Base-by-base conservation (phyloP, 64 coral and sea anemone genomes). In the Montipora foliosa region DNA sequence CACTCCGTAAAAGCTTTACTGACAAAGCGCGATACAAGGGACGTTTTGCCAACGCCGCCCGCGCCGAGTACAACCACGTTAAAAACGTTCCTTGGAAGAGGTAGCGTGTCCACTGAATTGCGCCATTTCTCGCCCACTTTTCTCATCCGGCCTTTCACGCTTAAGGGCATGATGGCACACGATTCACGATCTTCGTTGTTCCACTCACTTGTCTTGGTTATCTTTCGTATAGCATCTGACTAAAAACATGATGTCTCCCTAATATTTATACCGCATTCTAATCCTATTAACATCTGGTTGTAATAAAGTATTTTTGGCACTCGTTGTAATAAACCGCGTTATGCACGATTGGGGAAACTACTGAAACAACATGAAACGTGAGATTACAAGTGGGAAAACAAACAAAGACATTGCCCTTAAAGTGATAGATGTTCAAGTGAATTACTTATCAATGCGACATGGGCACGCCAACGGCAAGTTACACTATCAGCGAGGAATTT, bases 41-140 rank as follows among this genome's bases (percentile, higher is more conserved):
- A 94, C 3, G 95, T 96, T 69, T 99, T 99, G 2, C 98, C 98
- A 47, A 99, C 98, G 12, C 98, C 98, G 13, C 98, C 92, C 4
- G 98, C 84, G 7, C 98, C 98, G n/a, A 99, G 92, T 0, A 96
- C 92, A 12, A 99, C 98, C 48, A 99, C 84, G 77, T 90, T 93
- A 44, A 94, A 98, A 15, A 98, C 93, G 37, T 93, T 88, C 17
- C 89, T 68, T 59, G 96, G 96, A 9, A 98, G 96, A 9, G 96
- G 87, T 1, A 98, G 78, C 17, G 88, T 74, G 48, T 98, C 96
- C 47, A 95, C 87, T 17, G 93, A 95, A 74, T 95, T 60, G 76
- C 88, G 58, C 93, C 93, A 95, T 45, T 90, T 95, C 72, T 86
- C 82, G 12, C 82, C 82, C 45, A 44, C 45, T 14, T 86, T 86